These are phyloP conservation scores for Lanistes nyassanus DNA, from an alignment of 1,140 invertebrate species.

Conservation along the genomic window DNA sequence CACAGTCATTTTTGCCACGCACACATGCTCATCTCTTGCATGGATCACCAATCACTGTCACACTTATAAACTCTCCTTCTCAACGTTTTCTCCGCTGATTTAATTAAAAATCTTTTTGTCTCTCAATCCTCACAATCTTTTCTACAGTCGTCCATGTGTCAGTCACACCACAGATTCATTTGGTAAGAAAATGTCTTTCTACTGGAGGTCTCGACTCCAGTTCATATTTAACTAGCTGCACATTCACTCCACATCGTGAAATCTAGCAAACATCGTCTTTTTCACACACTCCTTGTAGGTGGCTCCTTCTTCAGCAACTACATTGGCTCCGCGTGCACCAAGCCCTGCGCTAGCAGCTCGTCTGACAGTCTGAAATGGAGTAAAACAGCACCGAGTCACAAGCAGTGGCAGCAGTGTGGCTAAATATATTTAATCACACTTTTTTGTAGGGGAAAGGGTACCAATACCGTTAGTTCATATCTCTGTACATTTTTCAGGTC, in stretches of 20 bases:
- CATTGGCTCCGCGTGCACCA: slow-evolving; percentile 75
- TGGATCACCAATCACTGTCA: no score
- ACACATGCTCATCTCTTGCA: no score
- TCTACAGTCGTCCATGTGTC: no score
- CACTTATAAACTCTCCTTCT: no score
- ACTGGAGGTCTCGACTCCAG: no score
- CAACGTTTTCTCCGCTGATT: no score
- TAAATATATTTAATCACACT: not conserved
- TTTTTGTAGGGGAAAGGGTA: not conserved
- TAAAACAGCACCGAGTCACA: not conserved
- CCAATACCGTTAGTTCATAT: not conserved
- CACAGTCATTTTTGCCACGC: no score
- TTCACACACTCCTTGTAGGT: slow-evolving; percentile 92
- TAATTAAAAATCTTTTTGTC: no score
- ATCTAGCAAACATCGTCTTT: slow-evolving; percentile 80
- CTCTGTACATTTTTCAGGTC: not conserved
- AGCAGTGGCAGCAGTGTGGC: not conserved
- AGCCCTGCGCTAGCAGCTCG: slow-evolving; percentile 59
- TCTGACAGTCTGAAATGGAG: slow-evolving; percentile 54
- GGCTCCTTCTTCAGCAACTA: slow-evolving; percentile 82
- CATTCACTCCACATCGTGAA: slow-evolving; percentile 63
- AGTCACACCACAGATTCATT: no score
- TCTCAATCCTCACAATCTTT: no score
- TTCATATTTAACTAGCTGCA: no score
- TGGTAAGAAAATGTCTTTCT: no score